Conservation (phyloP, 2,888 invertebrate species). For the Ennomos quercinarius region DNA sequence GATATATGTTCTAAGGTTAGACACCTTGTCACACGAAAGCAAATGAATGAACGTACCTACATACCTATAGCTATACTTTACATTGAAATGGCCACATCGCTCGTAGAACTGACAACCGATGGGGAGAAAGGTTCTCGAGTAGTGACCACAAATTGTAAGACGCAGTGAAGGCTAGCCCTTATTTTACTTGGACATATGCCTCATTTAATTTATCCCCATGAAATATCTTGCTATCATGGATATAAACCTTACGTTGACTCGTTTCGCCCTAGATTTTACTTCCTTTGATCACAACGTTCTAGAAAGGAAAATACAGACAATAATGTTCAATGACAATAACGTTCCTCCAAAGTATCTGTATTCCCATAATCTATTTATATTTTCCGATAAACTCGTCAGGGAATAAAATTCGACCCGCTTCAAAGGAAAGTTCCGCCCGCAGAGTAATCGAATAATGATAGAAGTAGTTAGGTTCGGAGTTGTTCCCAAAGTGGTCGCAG, state of each 20-base stretch:
- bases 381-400: conserved; percentile 22
- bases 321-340: conserved; percentile 4
- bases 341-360: conserved; percentile 27
- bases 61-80: too few species aligned
- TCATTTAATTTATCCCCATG: too few species aligned
- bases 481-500: conserved; percentile 16
- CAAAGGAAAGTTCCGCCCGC: conserved; percentile 35
- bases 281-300: neutral
- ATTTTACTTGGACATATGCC: too few species aligned
- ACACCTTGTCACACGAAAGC: conserved; percentile 1
- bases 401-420: conserved; percentile 28
- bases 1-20: conserved; percentile 13
- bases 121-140: too few species aligned
- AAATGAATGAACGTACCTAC: conserved; percentile 7
- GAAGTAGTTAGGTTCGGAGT: conserved; percentile 19
- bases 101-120: too few species aligned
- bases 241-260: too few species aligned
- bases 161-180: too few species aligned
- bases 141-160: too few species aligned
- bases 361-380: conserved; percentile 28
- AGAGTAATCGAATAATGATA: conserved; percentile 37
- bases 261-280: too few species aligned
- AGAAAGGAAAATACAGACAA: neutral
- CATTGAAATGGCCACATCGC: too few species aligned
- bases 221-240: too few species aligned